A percentile compares a stretch with the other conserved stretches of the same genome.
These are phyloP conservation scores for Furnarius figulus DNA, from an alignment of 2,113 vertebrate species.

Conservation along the genomic window DNA sequence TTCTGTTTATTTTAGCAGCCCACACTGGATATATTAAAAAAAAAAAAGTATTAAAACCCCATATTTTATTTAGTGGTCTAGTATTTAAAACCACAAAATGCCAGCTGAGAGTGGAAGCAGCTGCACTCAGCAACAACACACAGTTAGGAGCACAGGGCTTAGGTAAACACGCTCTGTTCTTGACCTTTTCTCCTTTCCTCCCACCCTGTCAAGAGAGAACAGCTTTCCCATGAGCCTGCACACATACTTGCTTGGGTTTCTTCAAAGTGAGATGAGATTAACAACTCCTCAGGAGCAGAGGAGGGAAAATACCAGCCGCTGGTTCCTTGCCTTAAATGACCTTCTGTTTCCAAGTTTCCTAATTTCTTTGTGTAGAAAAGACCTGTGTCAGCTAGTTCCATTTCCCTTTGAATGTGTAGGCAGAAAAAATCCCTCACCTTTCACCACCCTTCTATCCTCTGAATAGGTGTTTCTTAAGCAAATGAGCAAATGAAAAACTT, in stretches of 20 bases:
- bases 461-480: background rate
- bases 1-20: conserved; percentile 60
- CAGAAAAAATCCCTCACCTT: background rate
- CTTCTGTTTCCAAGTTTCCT: background rate
- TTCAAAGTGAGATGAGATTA: background rate
- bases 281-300: background rate
- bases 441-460: background rate
- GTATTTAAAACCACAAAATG: conserved; percentile 47
- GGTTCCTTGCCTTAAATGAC: conserved; percentile 37
- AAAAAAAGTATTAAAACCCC: background rate
- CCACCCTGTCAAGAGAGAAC: conserved; percentile 31
- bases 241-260: conserved; percentile 29
- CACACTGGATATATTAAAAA: background rate
- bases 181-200: conserved; percentile 60
- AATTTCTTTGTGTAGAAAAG: background rate
- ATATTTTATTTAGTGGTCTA: conserved; percentile 42
- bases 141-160: conserved; percentile 30
- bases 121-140: background rate
- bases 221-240: conserved; percentile 43
- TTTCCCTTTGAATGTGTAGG: background rate
- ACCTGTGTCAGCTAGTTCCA: background rate
- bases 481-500: background rate
- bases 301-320: background rate
- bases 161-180: conserved; percentile 38
- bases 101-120: conserved; percentile 48